Evolutionary conservation across 2,888 invertebrate species (phyloP).

Genomic region (Elgonia sp.): DNA sequence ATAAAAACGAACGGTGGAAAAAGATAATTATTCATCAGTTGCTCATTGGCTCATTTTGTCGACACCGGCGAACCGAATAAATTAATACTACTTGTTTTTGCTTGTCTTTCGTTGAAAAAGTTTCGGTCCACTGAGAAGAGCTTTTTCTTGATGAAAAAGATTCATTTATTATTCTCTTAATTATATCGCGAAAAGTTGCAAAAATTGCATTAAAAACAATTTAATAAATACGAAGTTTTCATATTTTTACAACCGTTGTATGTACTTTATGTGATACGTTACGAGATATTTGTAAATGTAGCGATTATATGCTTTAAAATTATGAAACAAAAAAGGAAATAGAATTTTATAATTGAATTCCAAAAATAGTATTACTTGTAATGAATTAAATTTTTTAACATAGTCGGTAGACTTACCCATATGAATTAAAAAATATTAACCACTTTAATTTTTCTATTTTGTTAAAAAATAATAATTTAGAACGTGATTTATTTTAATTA

Average conservation of each 20-base stretch:
- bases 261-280: not conserved
- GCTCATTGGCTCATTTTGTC: slow-evolving; percentile 63
- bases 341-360: too few species aligned
- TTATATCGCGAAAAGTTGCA: not conserved
- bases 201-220: slow-evolving; percentile 1
- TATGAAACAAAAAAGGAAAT: too few species aligned
- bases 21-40: slow-evolving; percentile 65
- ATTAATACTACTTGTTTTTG: slow-evolving; percentile 46
- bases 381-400: too few species aligned
- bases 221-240: slow-evolving; percentile 16
- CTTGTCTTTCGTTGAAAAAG: slow-evolving; percentile 22
- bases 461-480: too few species aligned
- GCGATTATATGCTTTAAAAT: too few species aligned
- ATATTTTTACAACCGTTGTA: not conserved
- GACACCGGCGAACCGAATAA: slow-evolving; percentile 53
- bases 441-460: too few species aligned
- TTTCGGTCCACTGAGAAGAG: slow-evolving; percentile 14
- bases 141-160: slow-evolving; percentile 36
- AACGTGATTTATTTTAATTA: too few species aligned
- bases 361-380: too few species aligned
- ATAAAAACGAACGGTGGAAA: slow-evolving; percentile 19
- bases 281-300: too few species aligned
- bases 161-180: slow-evolving; percentile 40
- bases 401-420: too few species aligned
- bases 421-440: too few species aligned